Percentiles rank a stretch among this genome's conserved stretches.
These are phyloP conservation scores for Spinus pinus DNA, from an alignment of 2,797 vertebrate species.

Conservation along the genomic window DNA sequence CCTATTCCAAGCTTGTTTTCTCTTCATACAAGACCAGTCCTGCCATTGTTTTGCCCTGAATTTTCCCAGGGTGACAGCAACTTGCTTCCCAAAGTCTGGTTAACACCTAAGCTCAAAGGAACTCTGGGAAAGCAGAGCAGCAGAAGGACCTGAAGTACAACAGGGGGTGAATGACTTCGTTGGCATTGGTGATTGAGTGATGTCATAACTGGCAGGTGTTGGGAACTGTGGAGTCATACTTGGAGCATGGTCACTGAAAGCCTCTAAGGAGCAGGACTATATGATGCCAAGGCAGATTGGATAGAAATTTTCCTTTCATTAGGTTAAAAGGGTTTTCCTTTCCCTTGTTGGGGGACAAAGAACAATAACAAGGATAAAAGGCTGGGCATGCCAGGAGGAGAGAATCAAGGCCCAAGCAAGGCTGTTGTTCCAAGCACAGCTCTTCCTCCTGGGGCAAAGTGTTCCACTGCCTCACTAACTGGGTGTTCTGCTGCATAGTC, in stretches of 20 bases:
- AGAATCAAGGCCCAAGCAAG: neutral
- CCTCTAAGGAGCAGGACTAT: neutral
- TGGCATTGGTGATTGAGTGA: neutral
- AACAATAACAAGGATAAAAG: neutral
- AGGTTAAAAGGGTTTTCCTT: neutral
- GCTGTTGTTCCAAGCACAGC: neutral
- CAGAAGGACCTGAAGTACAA: neutral
- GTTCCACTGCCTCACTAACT: neutral
- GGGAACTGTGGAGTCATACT: neutral
- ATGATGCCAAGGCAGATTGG: neutral
- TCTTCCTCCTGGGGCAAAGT: neutral
- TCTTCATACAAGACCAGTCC: neutral
- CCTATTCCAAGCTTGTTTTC: neutral
- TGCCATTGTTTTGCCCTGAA: neutral
- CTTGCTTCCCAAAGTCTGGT: neutral
- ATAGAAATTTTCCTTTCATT: neutral
- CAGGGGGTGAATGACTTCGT: neutral
- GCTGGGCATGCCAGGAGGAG: neutral
- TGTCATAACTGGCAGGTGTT: neutral
- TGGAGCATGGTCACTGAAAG: neutral
- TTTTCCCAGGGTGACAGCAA: neutral
- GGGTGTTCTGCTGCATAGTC: neutral
- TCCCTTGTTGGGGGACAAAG: neutral
- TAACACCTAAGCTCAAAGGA: neutral
- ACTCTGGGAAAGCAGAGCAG: neutral